These are phyloP conservation scores for Tenthredo mesomela DNA, from an alignment of 2,888 invertebrate genomes.

Conservation along the genomic window DNA sequence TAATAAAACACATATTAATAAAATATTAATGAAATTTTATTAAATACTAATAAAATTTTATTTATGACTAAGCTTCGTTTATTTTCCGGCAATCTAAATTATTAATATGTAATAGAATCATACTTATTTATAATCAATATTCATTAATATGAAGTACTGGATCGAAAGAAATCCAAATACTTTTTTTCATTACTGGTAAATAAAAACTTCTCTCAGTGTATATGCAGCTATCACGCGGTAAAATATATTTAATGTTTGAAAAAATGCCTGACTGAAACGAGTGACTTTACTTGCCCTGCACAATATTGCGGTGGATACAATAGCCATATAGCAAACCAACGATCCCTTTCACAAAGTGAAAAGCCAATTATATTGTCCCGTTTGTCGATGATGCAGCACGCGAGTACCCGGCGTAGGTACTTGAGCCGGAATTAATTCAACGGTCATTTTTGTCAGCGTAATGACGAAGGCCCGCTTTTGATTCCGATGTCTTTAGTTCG, in stretches of 20 bases:
- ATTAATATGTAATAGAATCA: too few species aligned
- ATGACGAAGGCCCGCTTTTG: conserved; percentile 17
- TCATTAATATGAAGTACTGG: too few species aligned
- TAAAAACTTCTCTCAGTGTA: too few species aligned
- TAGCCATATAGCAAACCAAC: neutral
- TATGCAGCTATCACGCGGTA: neutral
- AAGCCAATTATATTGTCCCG: conserved; percentile 24
- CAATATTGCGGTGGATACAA: neutral
- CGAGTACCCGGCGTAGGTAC: neutral
- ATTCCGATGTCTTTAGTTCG: conserved; percentile 32
- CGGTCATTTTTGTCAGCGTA: conserved; percentile 22
- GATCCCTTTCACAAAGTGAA: conserved; percentile 30
- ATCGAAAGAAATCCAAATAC: too few species aligned
- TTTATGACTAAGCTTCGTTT: too few species aligned
- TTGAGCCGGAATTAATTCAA: conserved; percentile 30
- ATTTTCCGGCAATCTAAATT: too few species aligned
- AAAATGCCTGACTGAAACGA: neutral
- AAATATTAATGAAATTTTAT: too few species aligned
- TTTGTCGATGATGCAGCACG: neutral
- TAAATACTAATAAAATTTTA: too few species aligned
- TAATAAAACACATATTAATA: too few species aligned
- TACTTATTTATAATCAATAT: too few species aligned
- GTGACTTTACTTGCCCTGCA: neutral
- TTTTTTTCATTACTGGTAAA: too few species aligned
- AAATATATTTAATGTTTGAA: neutral